These are phyloP conservation scores for Caenorhabditis sulstoni DNA, from an alignment of 2,888 invertebrate species.

Conservation along the genomic window DNA sequence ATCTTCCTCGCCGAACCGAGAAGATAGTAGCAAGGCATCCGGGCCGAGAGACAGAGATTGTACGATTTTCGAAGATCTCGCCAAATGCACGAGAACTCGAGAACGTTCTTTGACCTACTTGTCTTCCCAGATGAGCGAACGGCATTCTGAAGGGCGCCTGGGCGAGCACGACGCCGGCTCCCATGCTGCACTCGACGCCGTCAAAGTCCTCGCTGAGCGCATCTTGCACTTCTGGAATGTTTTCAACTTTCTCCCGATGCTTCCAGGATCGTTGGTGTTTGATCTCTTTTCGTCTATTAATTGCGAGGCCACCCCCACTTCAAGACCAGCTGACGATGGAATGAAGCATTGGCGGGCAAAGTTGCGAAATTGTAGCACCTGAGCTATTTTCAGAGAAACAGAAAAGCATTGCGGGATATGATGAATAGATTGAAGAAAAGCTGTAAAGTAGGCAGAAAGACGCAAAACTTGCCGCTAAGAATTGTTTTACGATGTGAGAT, in stretches of 20 bases:
- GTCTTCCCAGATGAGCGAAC: conserved; percentile 67
- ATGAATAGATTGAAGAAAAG: conserved; percentile 5
- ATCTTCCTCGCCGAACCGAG: neutral
- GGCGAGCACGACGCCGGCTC: conserved; percentile 72
- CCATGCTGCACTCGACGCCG: conserved; percentile 73
- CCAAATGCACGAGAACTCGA: conserved; percentile 26
- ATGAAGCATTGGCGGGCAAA: no score
- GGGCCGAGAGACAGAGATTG: conserved; percentile 7
- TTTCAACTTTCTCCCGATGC: neutral
- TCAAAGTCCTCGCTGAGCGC: conserved; percentile 68
- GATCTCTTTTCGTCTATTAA: conserved; percentile 27
- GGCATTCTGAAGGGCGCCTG: conserved; percentile 68
- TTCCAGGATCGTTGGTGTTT: conserved; percentile 31
- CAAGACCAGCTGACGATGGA: conserved; percentile 23
- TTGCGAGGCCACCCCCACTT: conserved; percentile 39
- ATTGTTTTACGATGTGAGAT: conserved; percentile 39
- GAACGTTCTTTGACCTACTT: conserved; percentile 53
- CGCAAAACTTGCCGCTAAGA: no score
- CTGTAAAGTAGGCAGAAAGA: conserved; percentile 39
- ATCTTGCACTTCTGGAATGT: conserved; percentile 70
- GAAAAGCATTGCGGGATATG: no score
- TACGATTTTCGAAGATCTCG: conserved; percentile 38
- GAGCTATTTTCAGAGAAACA: neutral
- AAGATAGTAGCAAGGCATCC: no score
- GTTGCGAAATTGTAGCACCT: conserved; percentile 29